Base-by-base conservation (phyloP, 2,113 vertebrate genomes). In the Poeciliopsis turrubarensis region DNA sequence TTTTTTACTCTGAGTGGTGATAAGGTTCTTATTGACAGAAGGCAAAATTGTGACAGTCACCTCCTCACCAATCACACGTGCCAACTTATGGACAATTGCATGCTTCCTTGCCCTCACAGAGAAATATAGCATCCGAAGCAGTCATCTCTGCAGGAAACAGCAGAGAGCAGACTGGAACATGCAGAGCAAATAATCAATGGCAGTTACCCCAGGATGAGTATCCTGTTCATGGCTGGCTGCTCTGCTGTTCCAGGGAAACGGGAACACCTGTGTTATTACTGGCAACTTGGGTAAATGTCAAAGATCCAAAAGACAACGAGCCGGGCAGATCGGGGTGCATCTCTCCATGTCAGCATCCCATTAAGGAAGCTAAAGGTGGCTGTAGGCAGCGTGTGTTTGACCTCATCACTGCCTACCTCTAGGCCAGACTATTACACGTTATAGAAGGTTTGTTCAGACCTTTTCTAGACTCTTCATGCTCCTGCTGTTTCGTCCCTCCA, bases 171-270 rank as follows among this genome's bases (percentile, higher is more conserved):
- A 81, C 78, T 76, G 80, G 75, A 87, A 78, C 81, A 83, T 78
- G 73, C 84, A 73, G 82, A 83, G 87, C 82, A 68, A 72, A 81
- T 72, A 91, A 89, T 93, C 91, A 88, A 91, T 91, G 88, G 84
- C 73, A 80, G 86, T 92, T 94, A 91, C 92, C 89, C 89, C 87
- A 72, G 79, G 87, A 91, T 89, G 86, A 90, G 86, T 80, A 73
- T 80, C 83, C 74, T 86, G 67, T 90, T 88, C 78, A 81, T 22
- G 82, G 81, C 44, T 79, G 74, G 47, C 75, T 83, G 84, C 70
- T 57, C 77, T 75, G 75, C 67, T 81, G 88, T 77, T 66, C 81
- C 66, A 9, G 63, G 31, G 63, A 39, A 66, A 65, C 47, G 79
- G 79, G 88, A 82, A 87, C 77, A 81, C 76, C 79, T 79, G 68